phyloP scores from a whole-genome alignment of 2,113 vertebrate species.

The Benitochromis conjunctus region DNA sequence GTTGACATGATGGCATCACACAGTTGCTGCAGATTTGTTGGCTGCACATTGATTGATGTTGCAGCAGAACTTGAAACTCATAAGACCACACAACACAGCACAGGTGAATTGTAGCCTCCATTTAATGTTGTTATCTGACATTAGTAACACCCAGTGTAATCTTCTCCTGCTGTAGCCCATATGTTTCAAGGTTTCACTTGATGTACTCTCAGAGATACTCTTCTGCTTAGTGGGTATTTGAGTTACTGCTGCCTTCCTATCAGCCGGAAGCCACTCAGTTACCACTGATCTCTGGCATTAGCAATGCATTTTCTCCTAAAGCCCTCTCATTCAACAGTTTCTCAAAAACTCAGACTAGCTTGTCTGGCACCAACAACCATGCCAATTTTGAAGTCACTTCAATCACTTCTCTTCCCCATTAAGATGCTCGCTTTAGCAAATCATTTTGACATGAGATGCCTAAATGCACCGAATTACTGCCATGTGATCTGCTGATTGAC shows the following conservation, averaged over 20 bases:
- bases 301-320: not conserved
- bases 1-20: not conserved
- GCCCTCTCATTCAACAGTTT: not conserved
- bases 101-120: not conserved
- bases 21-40: not conserved
- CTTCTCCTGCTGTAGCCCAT: not conserved
- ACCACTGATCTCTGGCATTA: not conserved
- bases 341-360: not conserved
- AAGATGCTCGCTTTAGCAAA: rapidly evolving
- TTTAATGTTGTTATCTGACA: not conserved
- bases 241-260: not conserved
- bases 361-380: not conserved
- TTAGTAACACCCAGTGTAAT: not conserved
- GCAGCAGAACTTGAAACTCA: not conserved
- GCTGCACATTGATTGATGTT: not conserved
- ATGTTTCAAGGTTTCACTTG: not conserved
- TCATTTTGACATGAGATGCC: not conserved
- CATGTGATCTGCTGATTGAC: not conserved
- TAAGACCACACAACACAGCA: not conserved
- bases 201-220: not conserved
- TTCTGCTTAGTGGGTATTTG: not conserved
- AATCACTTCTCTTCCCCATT: not conserved
- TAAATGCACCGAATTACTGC: not conserved
- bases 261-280: not conserved
- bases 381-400: not conserved